Evolutionary conservation across 2,797 vertebrate genomes (phyloP), one percentile per base, ranked within the genome.

Genomic region (Pipistrellus nathusii): DNA sequence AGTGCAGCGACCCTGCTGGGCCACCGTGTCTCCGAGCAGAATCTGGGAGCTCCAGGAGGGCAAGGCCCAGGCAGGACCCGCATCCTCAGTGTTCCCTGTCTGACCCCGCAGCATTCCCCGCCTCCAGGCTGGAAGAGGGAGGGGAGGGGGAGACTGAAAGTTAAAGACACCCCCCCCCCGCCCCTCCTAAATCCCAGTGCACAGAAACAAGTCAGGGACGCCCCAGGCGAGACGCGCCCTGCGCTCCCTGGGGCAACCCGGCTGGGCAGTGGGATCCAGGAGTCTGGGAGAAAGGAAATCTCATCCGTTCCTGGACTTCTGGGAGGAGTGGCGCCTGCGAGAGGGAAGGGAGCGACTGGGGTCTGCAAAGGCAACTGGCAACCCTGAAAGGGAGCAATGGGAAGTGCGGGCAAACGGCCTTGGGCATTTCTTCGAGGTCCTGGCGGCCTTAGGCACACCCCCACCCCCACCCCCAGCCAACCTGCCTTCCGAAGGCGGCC

Each of bases 261-360:
- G n/a, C 68, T 14, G 64, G 30, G 27, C 64, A 69, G 27, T 7
- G 8, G 18, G 6, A 53, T 71, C 62, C 57, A 38, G 21, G 20
- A 21, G 15, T 48, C 94, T 95, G 17, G 0, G 68, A 0, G 20
- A 80, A 44, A 93, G 46, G 78, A 94, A 96, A 93, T 92, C 91
- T 75, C 30, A 15, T 21, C 83, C 0, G 3, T 14, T 53, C 77
- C 8, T 80, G 62, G 6, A 46, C 83, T 90, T 94, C 86, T 84
- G 23, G 72, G 38, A 89, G n/a, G 84, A 72, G 90, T 14, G 35
- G 94, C 3, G 44, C 80, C 84, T n/a, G 3, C 5, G 1, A 41
- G 0, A 27, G 15, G 27, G 30, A 85, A 59, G 12, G n/a, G 62
- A 30, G 51, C 6, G 2, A 10, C 84, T 48, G 0, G 4, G 18